Conservation (phyloP, 2,113 vertebrate species). For the Chloebia gouldiae region DNA sequence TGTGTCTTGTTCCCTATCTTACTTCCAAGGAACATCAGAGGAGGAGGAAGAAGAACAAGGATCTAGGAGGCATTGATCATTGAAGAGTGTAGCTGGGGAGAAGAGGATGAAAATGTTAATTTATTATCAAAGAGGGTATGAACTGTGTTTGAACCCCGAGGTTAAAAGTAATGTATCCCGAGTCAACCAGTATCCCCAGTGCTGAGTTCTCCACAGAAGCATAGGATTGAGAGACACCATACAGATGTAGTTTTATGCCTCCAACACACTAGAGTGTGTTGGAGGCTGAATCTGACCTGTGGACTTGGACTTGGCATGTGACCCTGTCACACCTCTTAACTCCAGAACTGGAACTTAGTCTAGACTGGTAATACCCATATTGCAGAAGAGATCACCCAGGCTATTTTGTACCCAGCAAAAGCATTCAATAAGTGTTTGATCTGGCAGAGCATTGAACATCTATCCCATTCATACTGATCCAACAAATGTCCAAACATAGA, state of each 20-base stretch:
- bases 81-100: background rate
- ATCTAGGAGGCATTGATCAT: background rate
- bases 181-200: background rate
- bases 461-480: background rate
- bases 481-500: background rate
- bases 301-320: background rate
- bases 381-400: background rate
- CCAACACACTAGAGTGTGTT: background rate
- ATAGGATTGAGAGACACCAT: fast-evolving
- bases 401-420: background rate
- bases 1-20: background rate
- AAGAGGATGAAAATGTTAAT: background rate
- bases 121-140: background rate
- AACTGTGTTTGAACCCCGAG: background rate
- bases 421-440: background rate
- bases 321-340: background rate
- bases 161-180: background rate
- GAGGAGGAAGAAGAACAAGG: background rate
- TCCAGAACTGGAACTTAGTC: background rate
- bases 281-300: background rate
- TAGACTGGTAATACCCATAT: background rate
- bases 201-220: background rate
- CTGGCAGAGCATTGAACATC: background rate
- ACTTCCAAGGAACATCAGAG: background rate
- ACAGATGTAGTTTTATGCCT: background rate